Evolutionary conservation across 37 sponge, comb jelly and placozoan genomes (phyloP).

Genomic region (Ianthella basta): DNA sequence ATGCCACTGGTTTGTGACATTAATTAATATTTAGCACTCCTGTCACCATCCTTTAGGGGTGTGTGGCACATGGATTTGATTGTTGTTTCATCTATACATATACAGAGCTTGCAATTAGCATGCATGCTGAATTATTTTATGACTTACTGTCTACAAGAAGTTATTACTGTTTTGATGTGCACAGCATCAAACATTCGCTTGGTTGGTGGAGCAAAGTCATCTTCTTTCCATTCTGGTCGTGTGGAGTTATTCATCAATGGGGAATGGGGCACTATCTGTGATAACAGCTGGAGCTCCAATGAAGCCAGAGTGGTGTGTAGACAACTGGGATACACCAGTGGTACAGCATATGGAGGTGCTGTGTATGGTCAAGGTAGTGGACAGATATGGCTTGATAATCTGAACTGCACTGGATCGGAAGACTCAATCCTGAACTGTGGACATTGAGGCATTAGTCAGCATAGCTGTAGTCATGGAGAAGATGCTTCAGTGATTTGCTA

Average conservation of each 20-base stretch:
- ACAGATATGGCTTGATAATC: neutral
- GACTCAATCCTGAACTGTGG: neutral
- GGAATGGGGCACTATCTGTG: neutral
- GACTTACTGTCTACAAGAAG: too few species aligned
- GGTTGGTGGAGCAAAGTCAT: neutral
- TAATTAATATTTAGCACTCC: too few species aligned
- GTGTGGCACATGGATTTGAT: too few species aligned
- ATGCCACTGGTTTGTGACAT: too few species aligned
- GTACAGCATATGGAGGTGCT: neutral
- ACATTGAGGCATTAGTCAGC: neutral
- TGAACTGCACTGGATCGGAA: neutral
- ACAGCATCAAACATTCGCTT: neutral
- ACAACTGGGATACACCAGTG: neutral
- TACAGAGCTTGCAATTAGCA: too few species aligned
- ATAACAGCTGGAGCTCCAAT: neutral
- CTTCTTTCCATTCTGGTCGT: neutral
- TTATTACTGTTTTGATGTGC: too few species aligned
- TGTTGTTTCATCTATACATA: too few species aligned
- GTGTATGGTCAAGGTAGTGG: neutral
- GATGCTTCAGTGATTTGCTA: neutral
- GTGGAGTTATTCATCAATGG: conserved; percentile 1
- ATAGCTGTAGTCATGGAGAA: neutral
- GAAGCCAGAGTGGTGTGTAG: neutral
- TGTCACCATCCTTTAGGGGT: too few species aligned
- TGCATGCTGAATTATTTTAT: too few species aligned